Conservation (phyloP, 1,140 invertebrate species). For the Oedothorax gibbosus region DNA sequence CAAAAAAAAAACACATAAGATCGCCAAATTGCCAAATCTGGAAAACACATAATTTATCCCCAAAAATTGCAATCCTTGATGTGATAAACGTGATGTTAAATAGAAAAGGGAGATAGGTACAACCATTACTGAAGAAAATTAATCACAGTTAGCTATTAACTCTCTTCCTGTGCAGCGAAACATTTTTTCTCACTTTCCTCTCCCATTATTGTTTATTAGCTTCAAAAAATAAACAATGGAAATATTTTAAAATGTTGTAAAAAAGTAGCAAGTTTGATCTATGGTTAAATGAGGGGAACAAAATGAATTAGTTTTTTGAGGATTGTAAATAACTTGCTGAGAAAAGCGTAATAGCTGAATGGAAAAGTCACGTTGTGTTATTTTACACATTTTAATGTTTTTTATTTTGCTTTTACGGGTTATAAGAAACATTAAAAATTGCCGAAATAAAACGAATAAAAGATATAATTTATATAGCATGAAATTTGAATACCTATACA, state of each 20-base stretch:
- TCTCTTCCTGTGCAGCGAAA: not conserved
- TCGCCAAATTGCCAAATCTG: not conserved
- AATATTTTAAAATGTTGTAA: constrained; percentile 10
- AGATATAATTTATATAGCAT: no score
- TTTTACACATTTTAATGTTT: not conserved
- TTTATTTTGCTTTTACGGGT: no score
- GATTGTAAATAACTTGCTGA: not conserved
- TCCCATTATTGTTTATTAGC: constrained; percentile 30
- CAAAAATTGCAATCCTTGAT: not conserved
- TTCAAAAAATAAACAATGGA: not conserved
- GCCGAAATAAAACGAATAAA: no score
- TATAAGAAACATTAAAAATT: no score
- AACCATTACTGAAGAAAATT: constrained; percentile 26
- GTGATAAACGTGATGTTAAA: constrained; percentile 38
- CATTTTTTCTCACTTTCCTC: not conserved
- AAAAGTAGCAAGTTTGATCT: not conserved
- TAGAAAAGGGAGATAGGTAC: constrained; percentile 10
- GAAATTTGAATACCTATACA: no score
- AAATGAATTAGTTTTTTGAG: constrained; percentile 18
- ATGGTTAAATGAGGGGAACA: constrained; percentile 11
- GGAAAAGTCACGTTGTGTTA: not conserved
- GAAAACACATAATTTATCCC: not conserved
- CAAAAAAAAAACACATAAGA: not conserved
- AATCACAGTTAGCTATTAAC: constrained; percentile 38
- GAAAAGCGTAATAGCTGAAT: not conserved